Base-by-base conservation (phyloP, 2,888 invertebrate genomes). In the Lacanobia oleracea region DNA sequence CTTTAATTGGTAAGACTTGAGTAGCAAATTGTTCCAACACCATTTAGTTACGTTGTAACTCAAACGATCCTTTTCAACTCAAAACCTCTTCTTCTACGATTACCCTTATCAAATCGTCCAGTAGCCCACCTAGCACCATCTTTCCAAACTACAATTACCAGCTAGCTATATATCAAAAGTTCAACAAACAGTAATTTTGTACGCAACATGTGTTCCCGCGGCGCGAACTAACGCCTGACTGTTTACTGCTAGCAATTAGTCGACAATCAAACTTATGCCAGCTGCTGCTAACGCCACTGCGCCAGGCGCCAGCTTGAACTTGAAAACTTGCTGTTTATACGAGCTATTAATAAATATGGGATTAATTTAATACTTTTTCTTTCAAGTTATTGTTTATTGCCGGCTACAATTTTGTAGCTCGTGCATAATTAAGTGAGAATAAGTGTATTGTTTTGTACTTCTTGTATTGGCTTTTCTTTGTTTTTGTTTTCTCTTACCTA, bases 241-340 rank as follows among this genome's bases (percentile, higher is more conserved):
- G 87, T 87, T 88, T 86, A 84, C 84, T 82, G 75, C 51, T 83
- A 83, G 89, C 89, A 89, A 89, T 89, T 88, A 89, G 84, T 82
- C 79, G 80, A 81, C 87, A 87, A 90, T 88, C 87, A 88, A 88
- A 84, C 85, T 84, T 82, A 79, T 57, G 61, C 79, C 85, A 85
- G 84, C 87, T 85, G 79, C 70, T 82, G 79, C 84, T 89, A 87
- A 86, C 83, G 73, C 78, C 56, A 78, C 61, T 81, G 45, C 43
- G 78, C 43, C 70, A 77, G 77, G 85, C 85, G 68, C 73, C 81
- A 72, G 82, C 75, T 75, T 84, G 85, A 85, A 75, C 86, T 85
- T 86, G 83, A 85, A 86, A 82, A 85, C 75, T 85, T 84, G 63
- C 76, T 77, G 73, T 86, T 68, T 84, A 72, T 78, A 66, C 74